Evolutionary conservation across 2,797 vertebrate genomes (phyloP), one percentile per base, ranked within the genome.

Genomic region (Pitangus sulphuratus): DNA sequence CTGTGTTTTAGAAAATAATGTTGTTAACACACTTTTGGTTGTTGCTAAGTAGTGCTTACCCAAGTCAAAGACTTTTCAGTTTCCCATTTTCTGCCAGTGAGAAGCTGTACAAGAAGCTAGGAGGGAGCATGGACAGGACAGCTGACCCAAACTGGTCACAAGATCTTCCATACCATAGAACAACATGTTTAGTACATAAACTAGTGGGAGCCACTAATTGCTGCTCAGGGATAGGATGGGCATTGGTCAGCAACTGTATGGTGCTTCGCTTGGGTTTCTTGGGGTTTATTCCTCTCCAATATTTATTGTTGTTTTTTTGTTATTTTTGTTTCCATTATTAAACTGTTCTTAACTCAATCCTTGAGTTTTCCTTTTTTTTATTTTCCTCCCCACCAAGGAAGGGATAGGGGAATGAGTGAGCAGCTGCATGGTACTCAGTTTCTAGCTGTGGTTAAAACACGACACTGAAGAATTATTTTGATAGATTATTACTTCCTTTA

Each of bases 1-100:
- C 16, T 0, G 0, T 77, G n/a, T 26, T 64, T 70, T 45, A 45
- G 20, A 51, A 39, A 51, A 45, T 35, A 45, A 39, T 0, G 0
- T 51, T 26, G 28, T 19, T 19, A 51, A 31, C 20, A 39, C 22
- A 26, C 22, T 57, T 84, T 70, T 45, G 28, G 20, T 45, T 62
- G 9, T 57, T 64, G 65, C 24, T 57, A 58, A 19, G 50, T 11
- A 64, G 22, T 31, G 44, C 14, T 19, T 51, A 26, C 12, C n/a
- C 24, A 2, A 64, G 15, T 57, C 65, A 65, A 71, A 14, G 39
- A 40, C 17, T 71, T 77, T 57, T 21, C 44, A 57, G 19, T 44
- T 89, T 64, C 57, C 40, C 24, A 11, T 57, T 22, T 44, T 64
- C n/a, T 70, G 17, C 50, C 57, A 35, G 57, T 57, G 39, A 65